A percentile compares a stretch with the other conserved stretches of the same genome.
These are phyloP conservation scores for Mayetiola destructor DNA, from an alignment of 2,888 invertebrate genomes.

Conservation along the genomic window DNA sequence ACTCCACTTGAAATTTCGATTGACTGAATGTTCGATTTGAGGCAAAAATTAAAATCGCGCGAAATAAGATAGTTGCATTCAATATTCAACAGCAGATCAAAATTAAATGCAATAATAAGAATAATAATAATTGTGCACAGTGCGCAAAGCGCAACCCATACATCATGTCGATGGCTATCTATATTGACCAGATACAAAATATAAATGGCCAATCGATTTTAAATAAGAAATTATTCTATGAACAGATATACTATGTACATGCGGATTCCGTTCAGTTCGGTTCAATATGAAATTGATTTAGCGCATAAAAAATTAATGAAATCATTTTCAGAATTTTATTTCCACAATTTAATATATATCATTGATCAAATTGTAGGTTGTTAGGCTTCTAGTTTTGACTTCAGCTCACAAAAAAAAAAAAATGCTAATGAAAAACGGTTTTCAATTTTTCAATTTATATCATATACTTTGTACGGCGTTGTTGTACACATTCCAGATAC, in stretches of 20 bases:
- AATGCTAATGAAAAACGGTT: too few species aligned
- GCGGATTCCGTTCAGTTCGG: too few species aligned
- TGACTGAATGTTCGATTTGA: conserved; percentile 6
- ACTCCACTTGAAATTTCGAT: background rate
- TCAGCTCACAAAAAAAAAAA: too few species aligned
- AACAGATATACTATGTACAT: conserved; percentile 1
- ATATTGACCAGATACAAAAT: background rate
- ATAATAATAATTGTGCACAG: conserved; percentile 10
- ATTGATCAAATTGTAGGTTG: too few species aligned
- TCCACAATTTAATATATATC: background rate
- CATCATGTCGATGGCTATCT: background rate
- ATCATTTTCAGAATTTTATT: conserved; percentile 1
- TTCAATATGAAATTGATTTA: too few species aligned
- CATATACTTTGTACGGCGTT: too few species aligned
- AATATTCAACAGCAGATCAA: too few species aligned
- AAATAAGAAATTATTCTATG: conserved; percentile 4
- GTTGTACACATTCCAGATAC: too few species aligned
- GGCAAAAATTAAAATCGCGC: background rate
- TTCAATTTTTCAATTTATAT: too few species aligned
- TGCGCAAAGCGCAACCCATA: too few species aligned
- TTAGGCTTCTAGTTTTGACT: too few species aligned
- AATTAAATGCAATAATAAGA: too few species aligned
- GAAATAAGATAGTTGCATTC: background rate
- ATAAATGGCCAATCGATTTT: background rate
- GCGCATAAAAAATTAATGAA: conserved; percentile 3